Percentiles rank a stretch among this genome's conserved stretches.
phyloP scores from a whole-genome alignment of 2,113 vertebrate species.

The Ivindomyrus marchei region DNA sequence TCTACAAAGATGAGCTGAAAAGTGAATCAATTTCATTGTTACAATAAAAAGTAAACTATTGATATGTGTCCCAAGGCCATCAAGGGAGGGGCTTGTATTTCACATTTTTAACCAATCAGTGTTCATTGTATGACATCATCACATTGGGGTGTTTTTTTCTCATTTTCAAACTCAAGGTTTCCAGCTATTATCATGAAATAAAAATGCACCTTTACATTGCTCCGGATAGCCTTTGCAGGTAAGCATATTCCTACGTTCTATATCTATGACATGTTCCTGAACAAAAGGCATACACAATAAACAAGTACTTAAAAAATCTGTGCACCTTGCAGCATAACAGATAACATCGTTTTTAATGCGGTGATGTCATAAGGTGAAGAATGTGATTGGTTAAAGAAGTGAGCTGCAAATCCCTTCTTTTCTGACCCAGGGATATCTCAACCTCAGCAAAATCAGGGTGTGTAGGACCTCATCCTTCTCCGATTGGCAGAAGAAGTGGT shows the following conservation, averaged over 20 bases:
- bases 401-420: not conserved
- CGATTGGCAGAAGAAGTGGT: not conserved
- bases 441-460: not conserved
- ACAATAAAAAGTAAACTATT: not conserved
- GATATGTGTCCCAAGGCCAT: not conserved
- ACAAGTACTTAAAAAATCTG: not conserved
- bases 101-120: not conserved
- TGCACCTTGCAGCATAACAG: not conserved
- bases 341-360: not conserved
- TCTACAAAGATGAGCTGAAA: not conserved
- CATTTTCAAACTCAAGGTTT: not conserved
- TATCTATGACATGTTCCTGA: not conserved
- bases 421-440: not conserved
- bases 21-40: not conserved
- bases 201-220: not conserved
- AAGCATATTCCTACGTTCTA: not conserved
- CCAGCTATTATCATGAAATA: not conserved
- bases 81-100: not conserved
- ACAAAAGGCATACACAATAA: not conserved
- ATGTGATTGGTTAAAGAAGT: not conserved
- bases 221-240: not conserved
- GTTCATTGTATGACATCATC: not conserved
- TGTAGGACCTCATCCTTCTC: slow-evolving; percentile 11
- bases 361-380: not conserved
- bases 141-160: not conserved